phyloP scores from a whole-genome alignment of 2,797 vertebrate genomes.

The Clarias laeviceps region DNA sequence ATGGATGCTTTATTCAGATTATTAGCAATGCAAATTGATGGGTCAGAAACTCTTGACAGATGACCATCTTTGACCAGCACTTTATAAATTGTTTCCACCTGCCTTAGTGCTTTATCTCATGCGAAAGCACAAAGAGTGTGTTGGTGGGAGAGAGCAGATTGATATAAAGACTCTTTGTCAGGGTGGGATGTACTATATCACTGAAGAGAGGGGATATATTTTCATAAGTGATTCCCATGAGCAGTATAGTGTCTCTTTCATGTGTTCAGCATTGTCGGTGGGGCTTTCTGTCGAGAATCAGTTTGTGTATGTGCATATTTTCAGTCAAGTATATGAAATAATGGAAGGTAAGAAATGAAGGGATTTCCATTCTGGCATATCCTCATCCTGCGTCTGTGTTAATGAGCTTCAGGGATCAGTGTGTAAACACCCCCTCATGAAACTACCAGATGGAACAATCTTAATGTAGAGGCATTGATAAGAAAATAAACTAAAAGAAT shows the following conservation, averaged over 20 bases:
- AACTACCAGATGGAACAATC: slow-evolving; percentile 33
- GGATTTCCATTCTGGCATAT: background rate
- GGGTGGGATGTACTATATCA: slow-evolving; percentile 22
- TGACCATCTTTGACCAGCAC: slow-evolving; percentile 2
- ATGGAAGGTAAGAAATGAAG: background rate
- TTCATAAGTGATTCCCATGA: slow-evolving; percentile 33
- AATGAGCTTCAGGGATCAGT: slow-evolving; percentile 18
- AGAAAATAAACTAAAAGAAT: slow-evolving; percentile 12
- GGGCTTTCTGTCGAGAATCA: slow-evolving; percentile 6
- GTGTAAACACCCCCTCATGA: slow-evolving; percentile 5
- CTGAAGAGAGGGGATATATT: slow-evolving; percentile 13
- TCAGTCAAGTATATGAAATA: slow-evolving; percentile 15
- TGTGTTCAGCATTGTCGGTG: background rate
- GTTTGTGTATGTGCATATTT: background rate
- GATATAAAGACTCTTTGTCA: slow-evolving; percentile 16
- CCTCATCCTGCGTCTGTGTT: slow-evolving; percentile 23
- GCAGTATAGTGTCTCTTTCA: background rate
- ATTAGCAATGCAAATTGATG: background rate
- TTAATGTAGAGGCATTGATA: slow-evolving; percentile 27
- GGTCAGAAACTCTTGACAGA: background rate
- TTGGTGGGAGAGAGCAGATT: slow-evolving; percentile 11
- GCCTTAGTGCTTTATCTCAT: slow-evolving; percentile 14
- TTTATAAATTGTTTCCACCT: slow-evolving; percentile 6
- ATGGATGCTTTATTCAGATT: background rate
- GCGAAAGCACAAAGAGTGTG: slow-evolving; percentile 20